Percentiles rank a stretch among this genome's conserved stretches.
These are phyloP conservation scores for Apodemus sylvaticus DNA, from an alignment of 2,113 vertebrate genomes.

Conservation along the genomic window DNA sequence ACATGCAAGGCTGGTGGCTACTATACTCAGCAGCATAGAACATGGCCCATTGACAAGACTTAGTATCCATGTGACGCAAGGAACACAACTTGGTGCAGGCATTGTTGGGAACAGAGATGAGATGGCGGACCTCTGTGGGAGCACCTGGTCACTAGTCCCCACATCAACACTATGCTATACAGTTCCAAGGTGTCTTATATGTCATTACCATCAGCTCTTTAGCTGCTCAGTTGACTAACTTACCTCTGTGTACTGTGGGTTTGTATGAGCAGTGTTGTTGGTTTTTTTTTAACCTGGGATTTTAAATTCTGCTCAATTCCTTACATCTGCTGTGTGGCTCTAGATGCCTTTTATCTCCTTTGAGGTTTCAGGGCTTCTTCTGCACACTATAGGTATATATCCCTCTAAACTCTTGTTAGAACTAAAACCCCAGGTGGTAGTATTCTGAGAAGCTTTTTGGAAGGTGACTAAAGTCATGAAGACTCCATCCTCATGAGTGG, in stretches of 20 bases:
- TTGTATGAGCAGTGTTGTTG: neutral
- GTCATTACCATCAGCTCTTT: neutral
- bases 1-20: neutral
- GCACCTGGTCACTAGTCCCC: neutral
- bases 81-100: neutral
- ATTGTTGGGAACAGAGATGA: neutral
- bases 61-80: neutral
- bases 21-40: neutral
- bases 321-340: constrained; percentile 5
- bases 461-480: neutral
- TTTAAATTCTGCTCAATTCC: neutral
- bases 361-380: neutral
- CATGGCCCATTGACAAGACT: neutral
- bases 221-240: neutral
- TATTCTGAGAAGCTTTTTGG: neutral
- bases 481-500: neutral
- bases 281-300: neutral
- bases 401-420: neutral
- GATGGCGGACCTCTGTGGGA: neutral
- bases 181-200: neutral
- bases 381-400: neutral
- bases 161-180: neutral
- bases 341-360: neutral
- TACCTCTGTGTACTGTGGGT: neutral
- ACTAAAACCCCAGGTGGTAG: neutral